Percentiles rank a stretch among this genome's conserved stretches.
These are phyloP conservation scores for Apodemia mormo DNA, from an alignment of 2,888 invertebrate species.

Conservation along the genomic window DNA sequence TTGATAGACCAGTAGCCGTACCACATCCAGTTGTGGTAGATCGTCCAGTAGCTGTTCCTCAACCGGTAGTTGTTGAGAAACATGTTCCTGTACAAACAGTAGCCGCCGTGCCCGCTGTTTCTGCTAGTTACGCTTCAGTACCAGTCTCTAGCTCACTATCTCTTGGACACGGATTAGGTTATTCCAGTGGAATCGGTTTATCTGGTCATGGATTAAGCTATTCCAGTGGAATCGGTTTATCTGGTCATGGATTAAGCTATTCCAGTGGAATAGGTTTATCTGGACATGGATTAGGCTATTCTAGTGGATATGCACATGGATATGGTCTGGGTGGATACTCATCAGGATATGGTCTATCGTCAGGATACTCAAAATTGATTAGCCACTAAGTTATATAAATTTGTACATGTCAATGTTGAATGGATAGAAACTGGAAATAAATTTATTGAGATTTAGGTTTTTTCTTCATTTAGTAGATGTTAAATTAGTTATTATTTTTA, in stretches of 20 bases:
- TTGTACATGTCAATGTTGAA: slow-evolving; percentile 41
- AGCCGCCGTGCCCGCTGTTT: slow-evolving; percentile 26
- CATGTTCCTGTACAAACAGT: slow-evolving; percentile 49
- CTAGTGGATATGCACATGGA: slow-evolving; percentile 2
- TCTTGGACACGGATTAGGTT: slow-evolving; percentile 27
- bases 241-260: slow-evolving; percentile 20
- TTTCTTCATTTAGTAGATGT: not conserved
- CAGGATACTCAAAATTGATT: slow-evolving; percentile 38
- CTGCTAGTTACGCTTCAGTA: not conserved
- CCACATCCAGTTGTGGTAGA: slow-evolving; percentile 52
- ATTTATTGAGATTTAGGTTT: slow-evolving; percentile 24
- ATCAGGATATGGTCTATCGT: slow-evolving; percentile 32
- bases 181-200: slow-evolving; percentile 22
- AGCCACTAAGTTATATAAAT: slow-evolving; percentile 38
- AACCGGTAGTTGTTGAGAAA: slow-evolving; percentile 59
- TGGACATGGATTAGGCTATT: not conserved
- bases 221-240: slow-evolving; percentile 20
- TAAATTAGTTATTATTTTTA: too few relatives aligned
- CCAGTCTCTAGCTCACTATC: not conserved
- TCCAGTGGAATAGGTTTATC: not conserved
- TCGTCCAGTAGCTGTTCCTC: slow-evolving; percentile 60
- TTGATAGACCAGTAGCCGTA: slow-evolving; percentile 74
- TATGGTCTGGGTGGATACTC: slow-evolving; percentile 13
- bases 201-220: slow-evolving; percentile 27
- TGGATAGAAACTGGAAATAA: slow-evolving; percentile 31